Evolutionary conservation across 2,797 vertebrate genomes (phyloP).

Genomic region (Anabas testudineus): DNA sequence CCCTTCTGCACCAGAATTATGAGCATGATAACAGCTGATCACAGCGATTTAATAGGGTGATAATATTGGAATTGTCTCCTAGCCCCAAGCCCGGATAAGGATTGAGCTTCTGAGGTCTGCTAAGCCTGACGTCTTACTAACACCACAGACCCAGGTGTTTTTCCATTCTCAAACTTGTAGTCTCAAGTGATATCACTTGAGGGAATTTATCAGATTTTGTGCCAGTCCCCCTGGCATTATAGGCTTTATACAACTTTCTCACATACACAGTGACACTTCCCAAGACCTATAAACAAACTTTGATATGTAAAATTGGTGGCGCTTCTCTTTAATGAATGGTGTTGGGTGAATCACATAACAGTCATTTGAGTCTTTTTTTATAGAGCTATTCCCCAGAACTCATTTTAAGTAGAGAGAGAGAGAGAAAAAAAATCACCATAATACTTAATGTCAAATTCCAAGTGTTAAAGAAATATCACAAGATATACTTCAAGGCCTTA

Average conservation of each 20-base stretch:
- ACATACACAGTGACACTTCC: too few species aligned
- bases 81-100: neutral
- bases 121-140: neutral
- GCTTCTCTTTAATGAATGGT: neutral
- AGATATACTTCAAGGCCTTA: constrained; percentile 52
- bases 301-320: neutral
- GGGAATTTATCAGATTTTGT: neutral
- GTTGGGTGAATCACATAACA: constrained; percentile 1
- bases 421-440: constrained; percentile 28
- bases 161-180: neutral
- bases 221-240: neutral
- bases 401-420: constrained; percentile 6
- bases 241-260: neutral
- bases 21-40: neutral
- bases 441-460: constrained; percentile 43
- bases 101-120: neutral
- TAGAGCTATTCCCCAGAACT: constrained; percentile 10
- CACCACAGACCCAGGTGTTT: neutral
- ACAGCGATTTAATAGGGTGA: neutral
- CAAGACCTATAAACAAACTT: neutral
- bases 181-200: neutral
- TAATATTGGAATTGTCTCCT: neutral
- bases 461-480: constrained; percentile 42
- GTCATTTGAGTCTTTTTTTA: constrained; percentile 27
- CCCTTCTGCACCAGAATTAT: neutral